A percentile compares a stretch with the other conserved stretches of the same genome.
Conservation (phyloP, 2,113 vertebrate genomes). For the Vidua macroura region DNA sequence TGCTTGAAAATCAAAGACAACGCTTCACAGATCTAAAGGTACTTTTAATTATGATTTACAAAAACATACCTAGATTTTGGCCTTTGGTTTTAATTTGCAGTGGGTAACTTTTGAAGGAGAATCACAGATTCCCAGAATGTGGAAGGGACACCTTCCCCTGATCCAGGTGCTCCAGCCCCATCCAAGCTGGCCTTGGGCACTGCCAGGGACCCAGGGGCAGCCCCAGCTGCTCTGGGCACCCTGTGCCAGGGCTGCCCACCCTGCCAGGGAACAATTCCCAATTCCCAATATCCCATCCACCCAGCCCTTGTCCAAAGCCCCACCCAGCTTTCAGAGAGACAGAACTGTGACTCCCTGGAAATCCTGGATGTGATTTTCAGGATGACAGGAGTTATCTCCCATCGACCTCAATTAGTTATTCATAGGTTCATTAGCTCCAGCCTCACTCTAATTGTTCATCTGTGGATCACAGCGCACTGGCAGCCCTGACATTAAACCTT, state of each 20-base stretch:
- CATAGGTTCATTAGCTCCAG: not conserved
- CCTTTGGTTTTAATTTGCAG: not conserved
- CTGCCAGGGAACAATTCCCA: not conserved
- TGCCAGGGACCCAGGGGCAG: not conserved
- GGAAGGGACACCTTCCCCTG: not conserved
- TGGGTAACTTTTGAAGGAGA: not conserved
- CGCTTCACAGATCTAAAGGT: not conserved
- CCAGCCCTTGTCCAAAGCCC: not conserved
- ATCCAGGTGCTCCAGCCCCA: not conserved
- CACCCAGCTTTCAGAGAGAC: not conserved
- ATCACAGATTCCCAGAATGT: not conserved
- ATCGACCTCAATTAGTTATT: rapidly evolving
- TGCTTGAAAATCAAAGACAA: not conserved
- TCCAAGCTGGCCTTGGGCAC: not conserved
- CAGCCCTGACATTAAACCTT: not conserved
- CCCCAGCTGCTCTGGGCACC: not conserved
- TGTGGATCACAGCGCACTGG: not conserved
- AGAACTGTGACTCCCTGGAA: rapidly evolving
- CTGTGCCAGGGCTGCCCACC: not conserved
- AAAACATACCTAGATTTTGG: not conserved
- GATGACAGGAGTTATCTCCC: not conserved
- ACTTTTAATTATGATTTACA: not conserved
- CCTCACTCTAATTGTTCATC: not conserved
- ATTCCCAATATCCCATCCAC: not conserved
- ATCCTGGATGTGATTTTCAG: not conserved